These are phyloP conservation scores for Philaenus spumarius DNA, from an alignment of 1,140 invertebrate genomes.

Conservation along the genomic window DNA sequence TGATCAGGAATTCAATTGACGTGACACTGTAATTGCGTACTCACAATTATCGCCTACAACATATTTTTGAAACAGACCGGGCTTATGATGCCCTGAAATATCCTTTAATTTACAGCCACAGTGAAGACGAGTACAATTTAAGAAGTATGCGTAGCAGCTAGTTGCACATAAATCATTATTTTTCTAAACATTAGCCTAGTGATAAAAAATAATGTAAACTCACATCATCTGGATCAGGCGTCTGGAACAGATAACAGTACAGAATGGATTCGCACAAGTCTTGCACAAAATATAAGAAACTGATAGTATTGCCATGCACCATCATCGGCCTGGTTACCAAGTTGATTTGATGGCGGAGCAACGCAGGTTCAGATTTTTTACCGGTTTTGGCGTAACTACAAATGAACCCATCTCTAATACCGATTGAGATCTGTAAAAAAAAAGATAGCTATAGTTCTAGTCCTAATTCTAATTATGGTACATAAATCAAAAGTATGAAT, in stretches of 20 bases:
- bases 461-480: not conserved
- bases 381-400: constrained; percentile 50
- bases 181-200: too few species aligned
- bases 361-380: constrained; percentile 31
- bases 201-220: constrained; percentile 34
- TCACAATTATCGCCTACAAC: too few species aligned
- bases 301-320: constrained; percentile 44
- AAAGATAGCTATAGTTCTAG: not conserved
- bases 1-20: too few species aligned
- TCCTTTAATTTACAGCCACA: too few species aligned
- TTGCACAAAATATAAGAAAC: constrained; percentile 54
- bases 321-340: constrained; percentile 51
- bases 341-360: constrained; percentile 52
- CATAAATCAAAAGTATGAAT: not conserved
- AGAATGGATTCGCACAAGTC: constrained; percentile 54
- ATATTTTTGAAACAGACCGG: too few species aligned
- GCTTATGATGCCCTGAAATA: too few species aligned
- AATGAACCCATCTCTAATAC: constrained; percentile 51
- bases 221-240: constrained; percentile 51
- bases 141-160: too few species aligned
- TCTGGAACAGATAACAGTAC: constrained; percentile 56
- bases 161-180: too few species aligned
- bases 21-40: too few species aligned
- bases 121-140: too few species aligned
- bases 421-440: constrained; percentile 52